Evolutionary conservation across 2,113 vertebrate species (phyloP).

Genomic region (Irena cyanogastra): DNA sequence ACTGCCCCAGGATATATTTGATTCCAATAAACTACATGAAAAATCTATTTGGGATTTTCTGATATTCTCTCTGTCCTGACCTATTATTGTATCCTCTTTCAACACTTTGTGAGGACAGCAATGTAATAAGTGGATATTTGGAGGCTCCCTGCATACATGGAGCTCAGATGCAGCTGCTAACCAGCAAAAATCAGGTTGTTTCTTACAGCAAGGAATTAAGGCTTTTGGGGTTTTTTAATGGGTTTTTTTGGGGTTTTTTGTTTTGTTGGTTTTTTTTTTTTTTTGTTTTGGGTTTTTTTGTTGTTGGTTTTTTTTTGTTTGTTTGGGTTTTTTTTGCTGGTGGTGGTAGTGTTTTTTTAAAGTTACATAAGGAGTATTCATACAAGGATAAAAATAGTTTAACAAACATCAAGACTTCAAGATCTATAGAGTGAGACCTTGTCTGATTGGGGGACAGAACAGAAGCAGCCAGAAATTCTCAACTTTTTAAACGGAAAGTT

Average conservation of each 20-base stretch:
- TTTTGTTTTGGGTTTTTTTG: not conserved
- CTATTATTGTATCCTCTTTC: not conserved
- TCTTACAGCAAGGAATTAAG: not conserved
- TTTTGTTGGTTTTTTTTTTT: no score
- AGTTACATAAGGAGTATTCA: not conserved
- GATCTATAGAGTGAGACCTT: not conserved
- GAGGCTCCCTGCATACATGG: not conserved
- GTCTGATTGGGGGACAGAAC: not conserved
- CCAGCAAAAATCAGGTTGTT: not conserved
- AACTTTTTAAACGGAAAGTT: not conserved
- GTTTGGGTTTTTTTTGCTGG: not conserved
- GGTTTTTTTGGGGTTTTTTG: not conserved
- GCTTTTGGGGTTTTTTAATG: not conserved
- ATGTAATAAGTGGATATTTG: not conserved
- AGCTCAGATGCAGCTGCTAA: not conserved
- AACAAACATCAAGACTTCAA: not conserved
- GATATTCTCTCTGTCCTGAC: slow-evolving; percentile 29
- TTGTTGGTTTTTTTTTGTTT: not conserved
- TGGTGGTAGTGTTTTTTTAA: no score
- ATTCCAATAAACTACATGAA: slow-evolving; percentile 44
- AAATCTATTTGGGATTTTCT: slow-evolving; percentile 47
- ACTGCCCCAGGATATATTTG: slow-evolving; percentile 15
- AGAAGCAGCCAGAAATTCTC: not conserved
- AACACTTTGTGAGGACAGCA: not conserved
- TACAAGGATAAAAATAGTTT: not conserved